Conservation (phyloP, 2,888 invertebrate genomes). For the Helicoverpa assulta region DNA sequence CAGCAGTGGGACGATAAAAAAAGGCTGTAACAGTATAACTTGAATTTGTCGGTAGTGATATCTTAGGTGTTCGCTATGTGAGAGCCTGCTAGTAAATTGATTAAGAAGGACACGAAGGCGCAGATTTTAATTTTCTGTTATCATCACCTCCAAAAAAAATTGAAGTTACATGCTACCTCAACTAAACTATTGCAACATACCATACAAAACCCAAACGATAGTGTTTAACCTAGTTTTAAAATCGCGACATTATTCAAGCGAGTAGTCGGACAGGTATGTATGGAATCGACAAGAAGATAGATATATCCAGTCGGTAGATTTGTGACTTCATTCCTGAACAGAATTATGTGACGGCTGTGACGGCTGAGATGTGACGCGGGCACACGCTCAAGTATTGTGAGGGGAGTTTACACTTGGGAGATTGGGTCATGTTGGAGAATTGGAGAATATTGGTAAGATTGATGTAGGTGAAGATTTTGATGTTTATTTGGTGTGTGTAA, state of each 20-base stretch:
- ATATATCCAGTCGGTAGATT: constrained; percentile 75
- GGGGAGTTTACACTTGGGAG: constrained; percentile 60
- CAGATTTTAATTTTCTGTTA: too few species aligned
- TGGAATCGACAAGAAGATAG: constrained; percentile 70
- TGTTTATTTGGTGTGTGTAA: too few species aligned
- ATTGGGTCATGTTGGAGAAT: background rate
- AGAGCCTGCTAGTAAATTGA: too few species aligned
- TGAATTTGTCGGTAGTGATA: too few species aligned
- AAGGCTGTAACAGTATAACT: too few species aligned
- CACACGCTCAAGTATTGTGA: constrained; percentile 67
- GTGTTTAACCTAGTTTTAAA: constrained; percentile 65
- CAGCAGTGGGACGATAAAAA: too few species aligned
- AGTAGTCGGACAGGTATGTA: constrained; percentile 62
- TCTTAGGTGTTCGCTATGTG: too few species aligned
- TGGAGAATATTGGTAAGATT: too few species aligned
- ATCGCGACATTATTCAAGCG: constrained; percentile 62
- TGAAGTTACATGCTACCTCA: background rate
- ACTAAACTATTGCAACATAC: constrained; percentile 34
- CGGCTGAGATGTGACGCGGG: constrained; percentile 81
- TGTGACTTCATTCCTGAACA: constrained; percentile 83
- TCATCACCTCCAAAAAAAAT: background rate
- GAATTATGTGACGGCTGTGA: constrained; percentile 79
- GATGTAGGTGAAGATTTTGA: too few species aligned
- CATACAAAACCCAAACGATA: constrained; percentile 49
- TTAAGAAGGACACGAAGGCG: too few species aligned